Conservation (phyloP, 2,113 vertebrate genomes). For the Amblyopsis rosae region DNA sequence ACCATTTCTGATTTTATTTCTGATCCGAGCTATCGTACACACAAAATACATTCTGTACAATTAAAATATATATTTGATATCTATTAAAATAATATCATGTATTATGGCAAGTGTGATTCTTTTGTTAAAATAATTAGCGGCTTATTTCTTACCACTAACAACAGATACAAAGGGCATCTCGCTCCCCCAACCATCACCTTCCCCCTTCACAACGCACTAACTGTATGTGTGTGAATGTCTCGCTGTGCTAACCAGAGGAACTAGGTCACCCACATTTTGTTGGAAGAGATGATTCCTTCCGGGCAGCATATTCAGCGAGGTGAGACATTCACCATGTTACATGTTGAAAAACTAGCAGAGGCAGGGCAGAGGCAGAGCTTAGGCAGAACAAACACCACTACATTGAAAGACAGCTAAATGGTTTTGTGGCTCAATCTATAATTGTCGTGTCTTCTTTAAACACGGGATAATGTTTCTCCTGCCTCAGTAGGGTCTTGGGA, state of each 20-base stretch:
- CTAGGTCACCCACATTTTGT: conserved; percentile 72
- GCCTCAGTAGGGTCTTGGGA: neutral
- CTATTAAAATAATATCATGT: neutral
- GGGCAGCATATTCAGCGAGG: conserved; percentile 45
- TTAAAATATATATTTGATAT: too few species aligned
- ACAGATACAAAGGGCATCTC: too few species aligned
- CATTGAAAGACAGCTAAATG: conserved; percentile 12
- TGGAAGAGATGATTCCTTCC: conserved; percentile 58
- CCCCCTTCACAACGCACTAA: conserved; percentile 19
- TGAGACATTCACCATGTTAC: conserved; percentile 68
- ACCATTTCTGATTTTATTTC: too few species aligned
- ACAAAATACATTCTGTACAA: too few species aligned
- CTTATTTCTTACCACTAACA: too few species aligned
- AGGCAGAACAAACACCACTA: neutral
- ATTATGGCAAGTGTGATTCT: neutral
- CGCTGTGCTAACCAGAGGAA: conserved; percentile 57
- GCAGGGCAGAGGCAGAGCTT: conserved; percentile 1
- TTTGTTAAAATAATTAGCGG: neutral
- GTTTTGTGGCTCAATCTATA: neutral
- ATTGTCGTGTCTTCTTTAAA: neutral
- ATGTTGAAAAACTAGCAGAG: conserved; percentile 24
- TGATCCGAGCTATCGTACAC: too few species aligned
- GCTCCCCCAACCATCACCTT: too few species aligned
- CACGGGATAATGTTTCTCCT: neutral
- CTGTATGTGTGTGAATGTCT: conserved; percentile 24